These are phyloP conservation scores for Myotis pilosus DNA, from an alignment of 2,797 vertebrate species.

Conservation along the genomic window DNA sequence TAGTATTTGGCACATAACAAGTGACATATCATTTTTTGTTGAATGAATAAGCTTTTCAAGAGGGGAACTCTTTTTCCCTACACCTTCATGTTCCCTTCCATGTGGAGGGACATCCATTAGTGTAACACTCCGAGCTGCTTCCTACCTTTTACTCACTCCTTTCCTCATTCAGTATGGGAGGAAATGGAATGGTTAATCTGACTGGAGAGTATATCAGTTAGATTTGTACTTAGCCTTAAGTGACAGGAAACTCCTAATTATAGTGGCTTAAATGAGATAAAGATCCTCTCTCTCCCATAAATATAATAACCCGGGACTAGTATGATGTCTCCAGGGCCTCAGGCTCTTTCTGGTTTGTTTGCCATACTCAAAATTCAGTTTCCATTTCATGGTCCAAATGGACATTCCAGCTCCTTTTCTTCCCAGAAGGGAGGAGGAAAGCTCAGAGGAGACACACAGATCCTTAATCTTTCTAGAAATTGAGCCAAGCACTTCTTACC, in stretches of 20 bases:
- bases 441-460: background rate
- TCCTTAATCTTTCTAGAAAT: background rate
- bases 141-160: background rate
- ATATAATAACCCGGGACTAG: background rate
- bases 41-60: background rate
- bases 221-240: background rate
- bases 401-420: background rate
- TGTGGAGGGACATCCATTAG: background rate
- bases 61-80: background rate
- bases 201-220: background rate
- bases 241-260: background rate
- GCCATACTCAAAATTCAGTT: background rate
- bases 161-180: background rate
- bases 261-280: background rate
- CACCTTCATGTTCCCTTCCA: fast-evolving
- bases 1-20: background rate
- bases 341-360: background rate
- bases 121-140: background rate
- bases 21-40: background rate
- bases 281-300: background rate
- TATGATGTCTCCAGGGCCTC: background rate
- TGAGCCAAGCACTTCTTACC: background rate
- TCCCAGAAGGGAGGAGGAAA: background rate
- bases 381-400: background rate
- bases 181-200: background rate